Conservation (phyloP, 2,797 vertebrate species). For the Leontocebus nigricollis region DNA sequence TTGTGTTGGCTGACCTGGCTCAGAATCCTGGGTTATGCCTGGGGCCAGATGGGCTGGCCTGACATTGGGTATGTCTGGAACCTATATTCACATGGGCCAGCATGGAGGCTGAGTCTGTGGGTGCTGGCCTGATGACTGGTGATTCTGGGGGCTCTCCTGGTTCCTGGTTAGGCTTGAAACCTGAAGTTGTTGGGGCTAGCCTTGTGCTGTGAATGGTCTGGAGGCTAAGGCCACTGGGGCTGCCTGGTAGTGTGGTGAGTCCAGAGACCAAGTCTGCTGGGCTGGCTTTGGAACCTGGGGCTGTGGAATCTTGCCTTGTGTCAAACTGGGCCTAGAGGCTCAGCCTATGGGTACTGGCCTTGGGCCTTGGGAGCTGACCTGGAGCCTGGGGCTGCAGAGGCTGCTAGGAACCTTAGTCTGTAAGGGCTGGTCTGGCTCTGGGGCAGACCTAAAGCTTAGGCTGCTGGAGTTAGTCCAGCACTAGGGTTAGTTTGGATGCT, state of each 20-base stretch:
- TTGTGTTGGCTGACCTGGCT: not conserved
- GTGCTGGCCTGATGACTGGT: not conserved
- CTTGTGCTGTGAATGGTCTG: not conserved
- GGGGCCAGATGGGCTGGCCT: not conserved
- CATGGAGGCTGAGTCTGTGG: not conserved
- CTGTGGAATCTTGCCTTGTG: not conserved
- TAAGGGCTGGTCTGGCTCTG: not conserved
- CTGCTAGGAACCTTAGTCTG: not conserved
- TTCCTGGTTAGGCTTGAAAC: not conserved
- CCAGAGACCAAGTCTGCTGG: not conserved
- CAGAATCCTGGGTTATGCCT: not conserved
- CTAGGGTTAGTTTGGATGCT: not conserved
- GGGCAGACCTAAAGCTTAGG: not conserved
- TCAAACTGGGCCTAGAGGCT: not conserved
- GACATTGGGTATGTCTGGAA: not conserved
- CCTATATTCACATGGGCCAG: not conserved
- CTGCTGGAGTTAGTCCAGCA: not conserved
- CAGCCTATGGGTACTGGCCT: not conserved
- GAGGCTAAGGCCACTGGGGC: not conserved
- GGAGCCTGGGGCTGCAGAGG: not conserved
- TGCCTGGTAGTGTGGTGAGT: not conserved
- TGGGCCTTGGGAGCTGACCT: too few species aligned
- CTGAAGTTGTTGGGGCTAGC: not conserved
- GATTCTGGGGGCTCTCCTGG: not conserved
- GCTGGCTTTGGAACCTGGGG: not conserved